These are phyloP conservation scores for Siniperca knerii DNA, from an alignment of 2,113 vertebrate genomes.

Conservation along the genomic window DNA sequence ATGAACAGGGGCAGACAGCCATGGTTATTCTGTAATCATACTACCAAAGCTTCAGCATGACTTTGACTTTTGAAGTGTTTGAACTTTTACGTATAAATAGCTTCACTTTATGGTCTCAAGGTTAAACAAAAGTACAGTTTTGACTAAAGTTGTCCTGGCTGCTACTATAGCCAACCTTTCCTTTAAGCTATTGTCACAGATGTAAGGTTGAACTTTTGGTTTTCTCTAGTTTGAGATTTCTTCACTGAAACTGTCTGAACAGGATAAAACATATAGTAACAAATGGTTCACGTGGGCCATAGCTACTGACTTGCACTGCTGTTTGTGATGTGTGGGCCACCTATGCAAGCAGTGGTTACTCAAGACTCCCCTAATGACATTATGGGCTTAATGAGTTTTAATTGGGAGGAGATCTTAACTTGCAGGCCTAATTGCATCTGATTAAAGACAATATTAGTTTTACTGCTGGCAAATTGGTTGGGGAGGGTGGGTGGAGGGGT, in stretches of 20 bases:
- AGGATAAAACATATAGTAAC: background rate
- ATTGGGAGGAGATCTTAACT: slow-evolving; percentile 89
- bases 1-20: background rate
- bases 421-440: slow-evolving; percentile 87
- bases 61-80: background rate
- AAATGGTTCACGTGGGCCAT: slow-evolving; percentile 29
- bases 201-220: background rate
- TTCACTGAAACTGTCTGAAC: slow-evolving; percentile 2
- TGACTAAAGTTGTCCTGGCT: background rate
- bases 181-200: slow-evolving; percentile 4
- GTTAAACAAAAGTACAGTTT: background rate
- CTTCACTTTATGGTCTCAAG: background rate
- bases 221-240: slow-evolving; percentile 21
- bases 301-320: slow-evolving; percentile 57
- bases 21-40: slow-evolving; percentile 5
- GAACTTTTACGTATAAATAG: background rate
- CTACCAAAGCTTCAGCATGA: background rate
- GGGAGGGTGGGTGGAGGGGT: slow-evolving; percentile 57
- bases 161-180: background rate
- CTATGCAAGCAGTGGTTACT: slow-evolving; percentile 76
- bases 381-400: slow-evolving; percentile 87
- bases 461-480: slow-evolving; percentile 83
- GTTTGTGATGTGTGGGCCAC: slow-evolving; percentile 63
- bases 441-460: slow-evolving; percentile 90
- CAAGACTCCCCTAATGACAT: slow-evolving; percentile 82